A percentile compares a stretch with the other conserved stretches of the same genome.
Evolutionary conservation across 2,797 vertebrate genomes (phyloP).

Genomic region (Tenualosa ilisha): DNA sequence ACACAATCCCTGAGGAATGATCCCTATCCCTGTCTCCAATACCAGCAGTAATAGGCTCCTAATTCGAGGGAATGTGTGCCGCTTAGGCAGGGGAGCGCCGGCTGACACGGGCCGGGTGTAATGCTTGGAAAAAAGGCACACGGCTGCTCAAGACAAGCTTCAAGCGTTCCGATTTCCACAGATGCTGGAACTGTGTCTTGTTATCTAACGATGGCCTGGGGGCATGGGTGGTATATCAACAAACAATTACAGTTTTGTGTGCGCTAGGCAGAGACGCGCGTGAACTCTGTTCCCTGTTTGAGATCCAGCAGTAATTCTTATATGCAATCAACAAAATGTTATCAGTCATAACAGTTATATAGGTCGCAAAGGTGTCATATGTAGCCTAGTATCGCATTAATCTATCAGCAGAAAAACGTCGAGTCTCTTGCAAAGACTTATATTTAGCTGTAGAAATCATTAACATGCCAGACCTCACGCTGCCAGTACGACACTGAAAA

Average conservation of each 20-base stretch:
- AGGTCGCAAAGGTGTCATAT: not conserved
- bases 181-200: slow-evolving; percentile 53
- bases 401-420: not conserved
- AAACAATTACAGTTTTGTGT: slow-evolving; percentile 64
- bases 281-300: not conserved
- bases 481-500: not conserved
- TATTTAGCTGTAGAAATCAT: slow-evolving; percentile 4
- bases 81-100: slow-evolving; percentile 19
- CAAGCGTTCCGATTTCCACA: slow-evolving; percentile 40
- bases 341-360: too few relatives aligned
- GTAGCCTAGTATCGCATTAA: not conserved
- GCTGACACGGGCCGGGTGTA: not conserved
- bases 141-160: slow-evolving; percentile 31
- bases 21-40: slow-evolving; percentile 28
- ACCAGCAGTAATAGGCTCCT: slow-evolving; percentile 41
- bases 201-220: slow-evolving; percentile 69
- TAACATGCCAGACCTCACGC: not conserved
- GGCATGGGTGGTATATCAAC: slow-evolving; percentile 75
- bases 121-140: slow-evolving; percentile 31
- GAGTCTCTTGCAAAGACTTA: not conserved
- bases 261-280: not conserved
- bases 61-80: slow-evolving; percentile 31
- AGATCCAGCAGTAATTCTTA: not conserved
- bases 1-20: slow-evolving; percentile 37
- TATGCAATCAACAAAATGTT: not conserved